Conservation (phyloP, 1,140 invertebrate genomes). For the Phymastichus coffea region DNA sequence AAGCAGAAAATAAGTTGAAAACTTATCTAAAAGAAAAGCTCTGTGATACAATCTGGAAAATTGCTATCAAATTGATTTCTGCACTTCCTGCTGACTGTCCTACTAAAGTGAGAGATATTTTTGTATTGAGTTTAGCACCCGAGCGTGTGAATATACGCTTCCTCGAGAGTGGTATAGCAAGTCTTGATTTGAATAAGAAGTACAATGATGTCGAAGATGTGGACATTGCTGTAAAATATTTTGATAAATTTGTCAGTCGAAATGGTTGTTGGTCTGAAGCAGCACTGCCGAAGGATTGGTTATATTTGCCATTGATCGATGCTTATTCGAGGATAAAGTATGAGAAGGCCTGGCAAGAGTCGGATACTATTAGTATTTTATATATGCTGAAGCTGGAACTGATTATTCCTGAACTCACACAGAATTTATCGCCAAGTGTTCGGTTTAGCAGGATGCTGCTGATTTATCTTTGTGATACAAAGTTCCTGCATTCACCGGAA, state of each 20-base stretch:
- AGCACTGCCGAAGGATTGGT: conserved; percentile 67
- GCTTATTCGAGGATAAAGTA: conserved; percentile 56
- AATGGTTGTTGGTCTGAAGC: conserved; percentile 44
- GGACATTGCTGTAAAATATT: conserved; percentile 31
- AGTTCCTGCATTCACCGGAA: conserved; percentile 11
- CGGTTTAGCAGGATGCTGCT: conserved; percentile 47
- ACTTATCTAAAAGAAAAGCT: conserved; percentile 21
- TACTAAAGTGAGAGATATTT: conserved; percentile 32
- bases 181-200: conserved; percentile 1
- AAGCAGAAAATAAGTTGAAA: conserved; percentile 23
- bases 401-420: conserved; percentile 41
- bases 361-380: conserved; percentile 33
- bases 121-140: conserved; percentile 23
- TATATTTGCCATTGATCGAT: conserved; percentile 65
- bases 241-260: conserved; percentile 37
- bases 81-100: conserved; percentile 42
- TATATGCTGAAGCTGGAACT: conserved; percentile 43
- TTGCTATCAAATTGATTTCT: conserved; percentile 48
- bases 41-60: conserved; percentile 40
- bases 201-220: too few species aligned
- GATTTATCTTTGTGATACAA: conserved; percentile 46
- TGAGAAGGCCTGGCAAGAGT: conserved; percentile 3
- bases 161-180: conserved; percentile 10
- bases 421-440: conserved; percentile 41
- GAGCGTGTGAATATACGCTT: conserved; percentile 22